Base-by-base conservation (phyloP, 2,113 vertebrate species). In the Malurus elegans region DNA sequence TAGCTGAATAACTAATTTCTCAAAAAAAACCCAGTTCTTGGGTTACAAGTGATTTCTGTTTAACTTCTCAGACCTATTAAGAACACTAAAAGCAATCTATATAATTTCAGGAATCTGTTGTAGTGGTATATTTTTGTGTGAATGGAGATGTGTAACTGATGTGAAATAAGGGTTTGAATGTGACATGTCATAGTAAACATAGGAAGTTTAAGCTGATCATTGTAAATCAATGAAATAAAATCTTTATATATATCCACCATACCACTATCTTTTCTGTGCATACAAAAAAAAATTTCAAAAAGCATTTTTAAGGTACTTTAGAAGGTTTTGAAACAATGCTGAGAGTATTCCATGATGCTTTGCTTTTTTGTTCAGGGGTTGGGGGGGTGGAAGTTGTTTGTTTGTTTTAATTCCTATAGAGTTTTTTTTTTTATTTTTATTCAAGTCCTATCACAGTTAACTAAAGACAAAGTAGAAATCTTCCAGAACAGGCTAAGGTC, bases 141-240 rank as follows among this genome's bases (percentile, higher is more conserved):
- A 91, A 79, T 94, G 94, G 66, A 84, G 91, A 79, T 76, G 76
- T 87, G 47, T 90, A 92, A 84, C 92, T 91, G 90, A 74, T 50
- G 69, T 94, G 81, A 85, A 80, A 48, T 86, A 93, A 92, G 67
- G 29, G 84, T 92, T 87, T 95, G 95, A 91, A 86, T 91, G 93
- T 89, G 84, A 79, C 62, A 21, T 72, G 73, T 89, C 76, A 51
- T 79, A 74, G 69, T 74, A 72, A 96, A 91, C 61, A 51, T 53
- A 95, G 80, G 66, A 94, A 92, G 34, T 92, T 95, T 58, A 79
- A 93, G 21, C 40, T 79, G 50, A 88, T 90, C 66, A 57, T 88
- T 96, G 93, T 92, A 95, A 89, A 94, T 79, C 62, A 79, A 34
- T 86, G 66, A 92, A 97, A 94, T 96, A 93, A 91, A 95, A 61